Evolutionary conservation across 2,797 vertebrate genomes (phyloP), one percentile per base, ranked within the genome.

Genomic region (Denticeps clupeoides): DNA sequence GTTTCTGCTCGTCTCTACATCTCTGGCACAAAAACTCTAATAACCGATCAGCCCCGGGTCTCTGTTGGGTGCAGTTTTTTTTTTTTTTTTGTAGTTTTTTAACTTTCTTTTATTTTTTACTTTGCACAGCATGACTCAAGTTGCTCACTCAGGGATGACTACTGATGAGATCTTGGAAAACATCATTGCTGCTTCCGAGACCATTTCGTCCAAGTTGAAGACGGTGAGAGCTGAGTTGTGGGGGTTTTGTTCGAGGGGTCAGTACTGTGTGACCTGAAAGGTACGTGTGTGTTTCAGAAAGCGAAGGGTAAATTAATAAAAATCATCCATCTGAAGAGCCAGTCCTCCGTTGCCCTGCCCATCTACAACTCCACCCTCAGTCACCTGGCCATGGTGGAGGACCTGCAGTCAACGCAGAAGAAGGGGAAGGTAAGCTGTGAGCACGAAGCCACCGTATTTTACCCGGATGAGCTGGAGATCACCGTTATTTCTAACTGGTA

Each of bases 291-390:
- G 27, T 19, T 16, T 22, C 45, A 24, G 22, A 16, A 25, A n/a
- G 78, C 97, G 91, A 86, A 85, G 48, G 89, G 85, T 72, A 78
- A 75, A 4, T 76, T 82, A n/a, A 71, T 99, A 2, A 99, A 98
- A 70, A 25, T 93, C 27, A 76, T 98, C 66, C 93, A 97, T 10
- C 27, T 98, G 37, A 99, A 98, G 77, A 95, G 86, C 3, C 69
- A 77, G 19, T 77, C 63, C 0, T 98, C 95, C 0, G 84, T 83
- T 45, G 80, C 93, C 0, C 81, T 99, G 56, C 93, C 95, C 1
- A 58, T 98, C 70, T 98, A 84, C 70, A 88, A 75, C 16, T 87
- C 90, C 0, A 64, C 73, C 54, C 46, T 90, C 45, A 73, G 64
- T 51, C 68, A 69, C 55, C 55, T 80, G 51, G 44, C 47, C 1